Conservation (phyloP, 2,888 invertebrate species). For the Eupithecia subfuscata region DNA sequence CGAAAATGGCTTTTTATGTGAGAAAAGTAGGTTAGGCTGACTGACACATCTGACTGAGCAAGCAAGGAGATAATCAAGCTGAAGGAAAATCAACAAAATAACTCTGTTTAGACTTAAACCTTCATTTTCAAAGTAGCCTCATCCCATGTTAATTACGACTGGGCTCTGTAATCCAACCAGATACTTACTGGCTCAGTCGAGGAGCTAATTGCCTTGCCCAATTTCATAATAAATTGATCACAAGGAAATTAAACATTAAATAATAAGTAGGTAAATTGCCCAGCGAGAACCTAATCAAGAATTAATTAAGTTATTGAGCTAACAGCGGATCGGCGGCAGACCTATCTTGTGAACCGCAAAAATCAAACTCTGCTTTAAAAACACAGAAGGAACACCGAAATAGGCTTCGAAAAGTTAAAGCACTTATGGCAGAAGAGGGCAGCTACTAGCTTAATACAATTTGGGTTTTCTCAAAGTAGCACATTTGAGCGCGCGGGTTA, state of each 20-base stretch:
- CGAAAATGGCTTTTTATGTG: slow-evolving; percentile 40
- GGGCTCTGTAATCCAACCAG: background rate
- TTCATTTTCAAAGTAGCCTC: background rate
- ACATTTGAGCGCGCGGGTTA: slow-evolving; percentile 55
- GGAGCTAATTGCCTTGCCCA: slow-evolving; percentile 5
- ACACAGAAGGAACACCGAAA: slow-evolving; percentile 30
- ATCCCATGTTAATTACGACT: slow-evolving; percentile 3
- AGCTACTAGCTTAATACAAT: slow-evolving; percentile 60
- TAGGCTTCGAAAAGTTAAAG: slow-evolving; percentile 22
- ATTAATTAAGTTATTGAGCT: slow-evolving; percentile 36
- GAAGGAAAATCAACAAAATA: slow-evolving; percentile 10
- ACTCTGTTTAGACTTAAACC: background rate
- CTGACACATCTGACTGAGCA: slow-evolving; percentile 1
- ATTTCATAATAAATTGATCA: slow-evolving; percentile 8
- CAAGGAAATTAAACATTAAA: slow-evolving; percentile 12
- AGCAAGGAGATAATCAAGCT: background rate
- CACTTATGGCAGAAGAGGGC: slow-evolving; percentile 36
- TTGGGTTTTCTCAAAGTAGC: slow-evolving; percentile 58
- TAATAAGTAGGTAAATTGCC: slow-evolving; percentile 30
- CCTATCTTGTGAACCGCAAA: slow-evolving; percentile 21
- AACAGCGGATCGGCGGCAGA: slow-evolving; percentile 40
- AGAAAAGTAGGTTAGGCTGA: slow-evolving; percentile 28
- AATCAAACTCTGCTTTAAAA: slow-evolving; percentile 31
- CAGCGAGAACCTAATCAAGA: slow-evolving; percentile 30
- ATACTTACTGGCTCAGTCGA: background rate